Conservation (phyloP, 1,140 invertebrate genomes). For the Lordiphosa stackelbergi region DNA sequence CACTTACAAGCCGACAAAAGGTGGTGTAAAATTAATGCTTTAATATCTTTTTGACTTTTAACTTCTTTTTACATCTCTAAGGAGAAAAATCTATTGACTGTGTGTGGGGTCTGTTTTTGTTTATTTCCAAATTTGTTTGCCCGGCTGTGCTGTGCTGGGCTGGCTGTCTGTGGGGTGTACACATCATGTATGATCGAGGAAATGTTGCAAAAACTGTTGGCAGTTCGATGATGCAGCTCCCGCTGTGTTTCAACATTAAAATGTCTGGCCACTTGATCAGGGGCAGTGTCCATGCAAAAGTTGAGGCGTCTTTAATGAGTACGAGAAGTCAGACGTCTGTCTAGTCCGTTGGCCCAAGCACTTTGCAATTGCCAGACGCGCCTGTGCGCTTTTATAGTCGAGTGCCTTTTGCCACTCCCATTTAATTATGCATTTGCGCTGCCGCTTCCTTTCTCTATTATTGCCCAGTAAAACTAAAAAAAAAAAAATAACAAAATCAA, state of each 20-base stretch:
- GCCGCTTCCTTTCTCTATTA: constrained; percentile 5
- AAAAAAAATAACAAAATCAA: background rate
- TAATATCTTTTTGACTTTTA: constrained; percentile 44
- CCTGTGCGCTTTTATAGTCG: constrained; percentile 9
- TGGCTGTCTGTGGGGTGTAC: background rate
- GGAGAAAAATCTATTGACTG: constrained; percentile 6
- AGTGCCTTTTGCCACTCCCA: constrained; percentile 16
- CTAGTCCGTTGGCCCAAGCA: constrained; percentile 3
- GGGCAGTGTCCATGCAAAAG: constrained; percentile 16
- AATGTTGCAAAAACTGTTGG: constrained; percentile 12
- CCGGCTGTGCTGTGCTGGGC: too few species aligned
- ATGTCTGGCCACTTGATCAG: constrained; percentile 42
- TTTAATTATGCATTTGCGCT: constrained; percentile 5
- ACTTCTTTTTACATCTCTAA: constrained; percentile 30
- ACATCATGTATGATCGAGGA: constrained; percentile 1
- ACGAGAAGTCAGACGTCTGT: constrained; percentile 22
- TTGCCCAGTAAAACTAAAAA: constrained; percentile 2
- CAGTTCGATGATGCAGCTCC: constrained; percentile 4
- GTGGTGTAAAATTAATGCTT: constrained; percentile 49
- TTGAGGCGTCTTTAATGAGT: constrained; percentile 46
- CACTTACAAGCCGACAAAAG: constrained; percentile 21
- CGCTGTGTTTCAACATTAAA: constrained; percentile 41
- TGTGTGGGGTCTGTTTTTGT: constrained; percentile 7
- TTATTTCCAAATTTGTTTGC: constrained; percentile 12
- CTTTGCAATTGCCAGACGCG: constrained; percentile 1